Evolutionary conservation across 2,888 invertebrate species (phyloP).

Genomic region (Schrankia costaestrigalis): DNA sequence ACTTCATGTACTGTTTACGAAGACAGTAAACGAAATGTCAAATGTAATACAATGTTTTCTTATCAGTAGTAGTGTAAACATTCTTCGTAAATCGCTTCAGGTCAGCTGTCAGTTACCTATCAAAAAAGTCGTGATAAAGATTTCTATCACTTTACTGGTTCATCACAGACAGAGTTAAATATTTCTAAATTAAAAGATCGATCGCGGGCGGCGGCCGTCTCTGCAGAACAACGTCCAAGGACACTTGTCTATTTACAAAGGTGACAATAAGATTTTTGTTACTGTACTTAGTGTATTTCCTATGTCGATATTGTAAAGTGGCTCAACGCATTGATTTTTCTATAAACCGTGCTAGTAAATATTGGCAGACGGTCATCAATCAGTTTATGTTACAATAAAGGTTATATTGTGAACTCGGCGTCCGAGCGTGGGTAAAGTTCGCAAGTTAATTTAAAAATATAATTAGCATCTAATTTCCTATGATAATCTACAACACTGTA

Average conservation of each 20-base stretch:
- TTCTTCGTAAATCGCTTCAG: too few relatives aligned
- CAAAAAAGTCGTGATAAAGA: constrained; percentile 24
- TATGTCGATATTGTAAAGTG: constrained; percentile 12
- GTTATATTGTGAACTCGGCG: constrained; percentile 21
- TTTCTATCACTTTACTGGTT: constrained; percentile 27
- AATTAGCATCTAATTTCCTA: too few relatives aligned
- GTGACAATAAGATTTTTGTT: constrained; percentile 17
- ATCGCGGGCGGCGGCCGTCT: constrained; percentile 34
- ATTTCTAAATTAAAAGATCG: constrained; percentile 38
- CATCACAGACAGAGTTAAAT: constrained; percentile 11
- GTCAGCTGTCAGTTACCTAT: constrained; percentile 25
- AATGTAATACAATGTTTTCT: too few relatives aligned
- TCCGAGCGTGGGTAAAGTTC: background rate
- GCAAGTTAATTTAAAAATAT: too few relatives aligned
- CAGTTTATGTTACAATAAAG: constrained; percentile 20
- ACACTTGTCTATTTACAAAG: constrained; percentile 25
- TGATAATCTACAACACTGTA: too few relatives aligned
- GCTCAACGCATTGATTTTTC: constrained; percentile 61
- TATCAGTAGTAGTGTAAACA: too few relatives aligned
- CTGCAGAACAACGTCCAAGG: constrained; percentile 46
- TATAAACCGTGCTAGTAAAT: constrained; percentile 51
- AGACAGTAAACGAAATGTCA: too few relatives aligned
- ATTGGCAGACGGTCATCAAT: constrained; percentile 34
- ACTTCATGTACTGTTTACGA: too few relatives aligned
- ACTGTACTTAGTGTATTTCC: constrained; percentile 9